Base-by-base conservation (phyloP, 2,113 vertebrate genomes). In the Hyperopisus bebe region DNA sequence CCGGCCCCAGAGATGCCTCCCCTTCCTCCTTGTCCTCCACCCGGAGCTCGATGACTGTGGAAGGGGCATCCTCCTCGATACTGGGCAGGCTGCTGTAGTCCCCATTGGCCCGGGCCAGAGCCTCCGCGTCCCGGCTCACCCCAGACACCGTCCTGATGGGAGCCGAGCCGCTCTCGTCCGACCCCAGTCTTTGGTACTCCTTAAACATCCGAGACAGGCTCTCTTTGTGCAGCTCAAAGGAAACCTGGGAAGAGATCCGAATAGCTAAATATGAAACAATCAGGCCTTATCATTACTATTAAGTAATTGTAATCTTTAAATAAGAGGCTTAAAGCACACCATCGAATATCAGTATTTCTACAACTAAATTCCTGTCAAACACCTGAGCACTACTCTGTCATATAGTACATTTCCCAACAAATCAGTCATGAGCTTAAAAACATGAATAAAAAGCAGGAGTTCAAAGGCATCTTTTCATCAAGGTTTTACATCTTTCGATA, bases 151-250 rank as follows among this genome's bases (percentile, higher is more conserved):
- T 97, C 91, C 95, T 95, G 91, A 97, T 62, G 1, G 93, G 89
- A 91, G 90, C 42, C 31, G 92, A 94, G 91, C 95, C 92, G 88
- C 0, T 1, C 31, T 91, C 94, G 19, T 95, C 94, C n/a, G 92
- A 95, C 92, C 90, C 95, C 91, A 95, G 96, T 3, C 91, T 94
- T 92, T 98, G 97, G 94, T 98, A 98, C 90, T 98, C 97, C 17
- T 93, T 95, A 92, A 98, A 98, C 93, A 97, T 95, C 88, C 66
- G 96, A 80, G 98, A 96, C 92, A 99, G 95, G 90, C 93, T 97
- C 89, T 98, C 97, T 92, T 97, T 99, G 94, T 99, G 98, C 92
- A 97, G 96, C 95, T 99, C 98, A 93, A 98, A 99, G 90, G 98
- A 96, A 74, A 99, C 98, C 98, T 99, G 91, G 9, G 94, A 92